phyloP scores from a whole-genome alignment of 2,888 invertebrate genomes.

The Zonitis immaculata region DNA sequence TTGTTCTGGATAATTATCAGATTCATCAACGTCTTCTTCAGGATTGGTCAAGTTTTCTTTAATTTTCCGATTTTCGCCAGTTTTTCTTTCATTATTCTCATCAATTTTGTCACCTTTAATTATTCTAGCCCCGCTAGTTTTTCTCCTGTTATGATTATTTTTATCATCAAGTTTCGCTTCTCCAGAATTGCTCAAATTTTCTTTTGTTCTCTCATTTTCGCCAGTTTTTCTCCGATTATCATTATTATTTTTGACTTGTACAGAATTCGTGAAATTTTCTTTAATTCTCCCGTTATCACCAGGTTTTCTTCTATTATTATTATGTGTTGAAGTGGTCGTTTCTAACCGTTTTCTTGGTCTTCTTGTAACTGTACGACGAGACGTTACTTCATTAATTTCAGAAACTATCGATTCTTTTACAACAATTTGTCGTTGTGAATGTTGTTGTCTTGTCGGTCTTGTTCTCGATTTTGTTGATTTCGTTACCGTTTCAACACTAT shows the following conservation, averaged over 20 bases:
- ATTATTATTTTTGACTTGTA: conserved; percentile 46
- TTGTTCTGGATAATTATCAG: conserved; percentile 61
- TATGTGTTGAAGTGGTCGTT: conserved; percentile 8
- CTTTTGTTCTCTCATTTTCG: conserved; percentile 19
- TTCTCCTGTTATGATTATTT: conserved; percentile 26
- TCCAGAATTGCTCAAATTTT: conserved; percentile 38
- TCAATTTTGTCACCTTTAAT: conserved; percentile 15
- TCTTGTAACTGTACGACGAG: conserved; percentile 37
- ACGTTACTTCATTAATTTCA: conserved; percentile 42
- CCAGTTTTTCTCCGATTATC: conserved; percentile 20
- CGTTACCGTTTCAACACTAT: conserved; percentile 28
- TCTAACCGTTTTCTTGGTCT: conserved; percentile 11
- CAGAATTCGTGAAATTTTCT: conserved; percentile 35
- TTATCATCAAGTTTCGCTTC: conserved; percentile 44
- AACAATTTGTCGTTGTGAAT: conserved; percentile 17
- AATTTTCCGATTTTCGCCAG: conserved; percentile 15
- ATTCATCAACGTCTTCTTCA: conserved; percentile 56
- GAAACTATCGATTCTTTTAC: conserved; percentile 39
- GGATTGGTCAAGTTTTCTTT: conserved; percentile 30
- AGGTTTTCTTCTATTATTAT: conserved; percentile 21
- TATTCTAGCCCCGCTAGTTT: too few relatives aligned
- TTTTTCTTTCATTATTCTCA: conserved; percentile 21
- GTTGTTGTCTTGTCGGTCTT: conserved; percentile 18
- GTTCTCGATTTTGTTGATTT: conserved; percentile 22
- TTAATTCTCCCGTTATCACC: conserved; percentile 16